phyloP scores from a whole-genome alignment of 2,113 vertebrate genomes.

The Anseranas semipalmata region DNA sequence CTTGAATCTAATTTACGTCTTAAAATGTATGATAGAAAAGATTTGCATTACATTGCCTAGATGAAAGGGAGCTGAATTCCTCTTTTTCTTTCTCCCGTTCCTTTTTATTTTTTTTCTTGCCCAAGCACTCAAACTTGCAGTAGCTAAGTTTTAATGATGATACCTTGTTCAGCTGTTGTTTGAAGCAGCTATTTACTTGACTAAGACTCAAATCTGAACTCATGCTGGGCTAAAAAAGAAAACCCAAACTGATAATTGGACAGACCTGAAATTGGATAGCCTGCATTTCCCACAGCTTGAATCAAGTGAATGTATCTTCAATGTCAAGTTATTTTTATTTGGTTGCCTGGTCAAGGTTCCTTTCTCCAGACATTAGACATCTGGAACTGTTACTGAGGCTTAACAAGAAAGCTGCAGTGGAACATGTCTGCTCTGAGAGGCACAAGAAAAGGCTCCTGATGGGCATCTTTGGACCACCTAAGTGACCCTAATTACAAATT shows the following conservation, averaged over 20 bases:
- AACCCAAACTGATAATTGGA: conserved; percentile 32
- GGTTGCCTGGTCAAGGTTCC: not conserved
- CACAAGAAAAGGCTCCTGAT: not conserved
- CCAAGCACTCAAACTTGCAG: conserved; percentile 30
- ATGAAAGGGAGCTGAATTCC: conserved; percentile 50
- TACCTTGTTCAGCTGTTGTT: conserved; percentile 32
- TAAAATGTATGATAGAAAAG: conserved; percentile 49
- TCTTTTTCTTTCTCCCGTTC: not conserved
- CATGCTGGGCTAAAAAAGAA: conserved; percentile 48
- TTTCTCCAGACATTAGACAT: not conserved
- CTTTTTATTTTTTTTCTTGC: not conserved
- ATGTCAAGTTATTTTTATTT: not conserved
- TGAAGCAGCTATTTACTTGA: conserved; percentile 36
- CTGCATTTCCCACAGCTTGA: conserved; percentile 5
- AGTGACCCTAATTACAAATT: not conserved
- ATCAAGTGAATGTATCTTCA: not conserved
- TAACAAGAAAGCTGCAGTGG: not conserved
- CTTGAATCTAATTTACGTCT: conserved; percentile 69
- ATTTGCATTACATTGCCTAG: conserved; percentile 39
- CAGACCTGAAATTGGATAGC: conserved; percentile 5
- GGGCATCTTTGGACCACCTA: not conserved
- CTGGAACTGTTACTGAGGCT: not conserved
- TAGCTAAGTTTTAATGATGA: conserved; percentile 71
- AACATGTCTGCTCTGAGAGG: not conserved
- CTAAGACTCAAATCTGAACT: conserved; percentile 15